Percentiles rank a stretch among this genome's conserved stretches.
phyloP scores from a whole-genome alignment of 2,888 invertebrate genomes.

The Dysmachus trigonus region DNA sequence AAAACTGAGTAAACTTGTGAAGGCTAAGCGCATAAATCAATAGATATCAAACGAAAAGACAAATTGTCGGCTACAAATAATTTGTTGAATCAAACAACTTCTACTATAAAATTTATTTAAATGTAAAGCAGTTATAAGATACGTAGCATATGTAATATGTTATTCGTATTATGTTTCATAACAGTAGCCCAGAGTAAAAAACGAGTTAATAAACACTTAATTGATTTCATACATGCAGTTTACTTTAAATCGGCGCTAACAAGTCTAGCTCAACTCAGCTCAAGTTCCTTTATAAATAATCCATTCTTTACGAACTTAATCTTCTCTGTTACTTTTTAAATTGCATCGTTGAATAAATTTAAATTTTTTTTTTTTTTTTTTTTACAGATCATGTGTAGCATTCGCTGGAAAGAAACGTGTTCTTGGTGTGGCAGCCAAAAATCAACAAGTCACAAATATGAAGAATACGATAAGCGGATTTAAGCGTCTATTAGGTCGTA shows the following conservation, averaged over 20 bases:
- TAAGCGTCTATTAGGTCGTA: conserved; percentile 91
- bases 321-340: neutral
- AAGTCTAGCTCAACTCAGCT: neutral
- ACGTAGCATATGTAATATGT: too few relatives aligned
- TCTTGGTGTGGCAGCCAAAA: conserved; percentile 96
- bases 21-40: too few relatives aligned
- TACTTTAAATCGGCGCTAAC: neutral
- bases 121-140: neutral
- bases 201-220: neutral
- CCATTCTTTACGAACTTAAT: neutral
- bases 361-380: neutral
- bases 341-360: neutral
- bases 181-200: neutral
- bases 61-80: too few relatives aligned
- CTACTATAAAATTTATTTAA: neutral
- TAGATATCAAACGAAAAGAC: too few relatives aligned
- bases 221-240: neutral
- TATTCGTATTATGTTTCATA: neutral
- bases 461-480: conserved; percentile 95
- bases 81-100: too few relatives aligned
- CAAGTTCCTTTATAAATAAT: neutral
- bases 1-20: too few relatives aligned
- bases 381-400: conserved; percentile 89
- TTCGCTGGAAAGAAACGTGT: conserved; percentile 92
- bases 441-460: conserved; percentile 96